These are phyloP conservation scores for Aporophyla lueneburgensis DNA, from an alignment of 2,888 invertebrate species.

Conservation along the genomic window DNA sequence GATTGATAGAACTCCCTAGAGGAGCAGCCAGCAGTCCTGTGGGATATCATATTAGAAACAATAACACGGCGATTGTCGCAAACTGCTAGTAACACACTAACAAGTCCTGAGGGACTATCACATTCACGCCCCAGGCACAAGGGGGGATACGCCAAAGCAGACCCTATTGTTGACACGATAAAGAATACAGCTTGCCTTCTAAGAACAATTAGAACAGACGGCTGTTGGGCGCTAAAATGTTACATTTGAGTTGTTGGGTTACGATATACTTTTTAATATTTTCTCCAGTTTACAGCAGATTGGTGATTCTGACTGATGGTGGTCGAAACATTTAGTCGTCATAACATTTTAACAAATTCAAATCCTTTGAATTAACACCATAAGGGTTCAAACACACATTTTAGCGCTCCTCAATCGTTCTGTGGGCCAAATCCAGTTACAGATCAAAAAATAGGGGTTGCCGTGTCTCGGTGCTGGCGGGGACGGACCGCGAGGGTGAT, in stretches of 20 bases:
- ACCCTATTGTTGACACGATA: slow-evolving; percentile 39
- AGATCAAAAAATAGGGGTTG: slow-evolving; percentile 76
- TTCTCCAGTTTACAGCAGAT: not conserved
- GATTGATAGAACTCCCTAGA: slow-evolving; percentile 34
- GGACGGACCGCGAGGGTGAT: slow-evolving; percentile 55
- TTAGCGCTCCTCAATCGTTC: slow-evolving; percentile 67
- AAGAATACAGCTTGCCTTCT: slow-evolving; percentile 46
- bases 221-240: slow-evolving; percentile 61
- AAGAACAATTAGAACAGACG: slow-evolving; percentile 48
- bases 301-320: not conserved
- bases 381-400: slow-evolving; percentile 55
- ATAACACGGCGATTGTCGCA: slow-evolving; percentile 76
- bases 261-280: not conserved
- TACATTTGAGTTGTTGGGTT: not conserved
- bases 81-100: slow-evolving; percentile 78
- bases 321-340: not conserved
- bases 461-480: slow-evolving; percentile 57
- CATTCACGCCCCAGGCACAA: slow-evolving; percentile 28
- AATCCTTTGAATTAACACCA: not conserved
- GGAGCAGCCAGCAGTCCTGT: slow-evolving; percentile 58
- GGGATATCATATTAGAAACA: slow-evolving; percentile 79
- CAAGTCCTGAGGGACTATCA: slow-evolving; percentile 75
- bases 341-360: not conserved
- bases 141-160: slow-evolving; percentile 23
- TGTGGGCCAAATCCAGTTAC: slow-evolving; percentile 79